Evolutionary conservation across 2,888 invertebrate species (phyloP).

Genomic region (Eueremaeus valkanovi): DNA sequence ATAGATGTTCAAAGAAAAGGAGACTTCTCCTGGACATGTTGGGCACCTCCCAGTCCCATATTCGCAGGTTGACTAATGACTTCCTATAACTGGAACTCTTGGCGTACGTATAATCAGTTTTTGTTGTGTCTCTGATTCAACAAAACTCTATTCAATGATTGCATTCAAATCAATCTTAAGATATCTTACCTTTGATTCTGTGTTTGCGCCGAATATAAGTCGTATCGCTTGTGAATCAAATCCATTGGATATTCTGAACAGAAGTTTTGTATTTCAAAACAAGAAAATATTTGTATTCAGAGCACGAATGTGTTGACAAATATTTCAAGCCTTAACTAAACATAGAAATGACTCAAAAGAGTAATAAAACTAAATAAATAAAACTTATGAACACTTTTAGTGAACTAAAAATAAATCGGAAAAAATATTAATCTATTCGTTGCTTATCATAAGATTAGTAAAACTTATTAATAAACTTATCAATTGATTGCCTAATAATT

Average conservation of each 20-base stretch:
- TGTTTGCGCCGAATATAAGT: neutral
- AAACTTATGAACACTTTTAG: neutral
- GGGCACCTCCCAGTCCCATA: neutral
- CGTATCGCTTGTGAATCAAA: neutral
- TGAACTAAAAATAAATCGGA: neutral
- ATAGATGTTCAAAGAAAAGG: neutral
- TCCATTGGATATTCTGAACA: no score
- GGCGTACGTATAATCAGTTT: conserved; percentile 41
- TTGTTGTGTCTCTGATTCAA: conserved; percentile 25
- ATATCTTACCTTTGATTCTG: neutral
- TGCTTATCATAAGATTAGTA: no score
- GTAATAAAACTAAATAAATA: neutral
- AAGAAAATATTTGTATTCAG: no score
- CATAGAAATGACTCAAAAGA: no score
- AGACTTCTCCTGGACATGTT: conserved; percentile 3
- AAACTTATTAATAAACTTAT: no score
- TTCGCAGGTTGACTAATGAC: neutral
- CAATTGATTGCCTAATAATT: no score
- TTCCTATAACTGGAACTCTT: conserved; percentile 33
- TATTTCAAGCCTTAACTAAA: no score
- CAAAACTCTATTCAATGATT: neutral
- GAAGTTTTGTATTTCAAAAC: no score
- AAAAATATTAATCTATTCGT: no score
- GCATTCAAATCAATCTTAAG: neutral
- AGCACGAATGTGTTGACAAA: neutral